A percentile compares a stretch with the other conserved stretches of the same genome.
Conservation (phyloP, 2,888 invertebrate genomes). For the Ectropis crepuscularia region DNA sequence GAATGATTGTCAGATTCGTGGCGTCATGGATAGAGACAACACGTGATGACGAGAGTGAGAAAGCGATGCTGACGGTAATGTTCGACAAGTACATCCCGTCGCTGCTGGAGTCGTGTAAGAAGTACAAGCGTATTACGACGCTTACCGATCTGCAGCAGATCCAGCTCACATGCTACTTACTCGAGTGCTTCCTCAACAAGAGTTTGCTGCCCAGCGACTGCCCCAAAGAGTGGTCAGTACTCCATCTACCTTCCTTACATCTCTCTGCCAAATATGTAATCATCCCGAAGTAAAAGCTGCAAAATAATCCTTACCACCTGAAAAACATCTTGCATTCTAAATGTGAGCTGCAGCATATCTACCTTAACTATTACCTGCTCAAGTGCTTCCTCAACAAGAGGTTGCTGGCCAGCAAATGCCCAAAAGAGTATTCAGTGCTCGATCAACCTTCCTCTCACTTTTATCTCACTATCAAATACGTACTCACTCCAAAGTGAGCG, state of each 20-base stretch:
- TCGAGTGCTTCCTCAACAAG: constrained; percentile 93
- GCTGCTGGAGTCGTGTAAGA: constrained; percentile 90
- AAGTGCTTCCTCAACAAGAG: constrained; percentile 93
- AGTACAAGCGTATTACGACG: constrained; percentile 95
- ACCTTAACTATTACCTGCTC: constrained; percentile 93
- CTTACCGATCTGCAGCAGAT: constrained; percentile 95
- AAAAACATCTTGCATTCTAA: too few species aligned
- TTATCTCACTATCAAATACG: too few species aligned
- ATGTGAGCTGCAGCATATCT: too few species aligned
- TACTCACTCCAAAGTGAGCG: too few species aligned
- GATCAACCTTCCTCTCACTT: too few species aligned
- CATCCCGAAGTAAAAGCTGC: too few species aligned
- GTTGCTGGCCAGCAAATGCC: constrained; percentile 93
- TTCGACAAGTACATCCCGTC: constrained; percentile 97
- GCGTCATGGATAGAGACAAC: constrained; percentile 95
- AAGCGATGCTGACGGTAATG: constrained; percentile 92
- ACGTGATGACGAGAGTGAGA: constrained; percentile 88
- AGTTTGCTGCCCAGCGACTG: constrained; percentile 93
- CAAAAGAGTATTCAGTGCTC: constrained; percentile 91
- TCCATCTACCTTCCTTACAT: too few species aligned
- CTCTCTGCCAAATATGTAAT: too few species aligned
- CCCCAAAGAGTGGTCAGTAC: constrained; percentile 95
- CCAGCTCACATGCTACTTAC: constrained; percentile 93
- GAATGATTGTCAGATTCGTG: constrained; percentile 86
- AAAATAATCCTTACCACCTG: too few species aligned